Evolutionary conservation across 2,113 vertebrate species (phyloP).

Genomic region (Podocnemis expansa): DNA sequence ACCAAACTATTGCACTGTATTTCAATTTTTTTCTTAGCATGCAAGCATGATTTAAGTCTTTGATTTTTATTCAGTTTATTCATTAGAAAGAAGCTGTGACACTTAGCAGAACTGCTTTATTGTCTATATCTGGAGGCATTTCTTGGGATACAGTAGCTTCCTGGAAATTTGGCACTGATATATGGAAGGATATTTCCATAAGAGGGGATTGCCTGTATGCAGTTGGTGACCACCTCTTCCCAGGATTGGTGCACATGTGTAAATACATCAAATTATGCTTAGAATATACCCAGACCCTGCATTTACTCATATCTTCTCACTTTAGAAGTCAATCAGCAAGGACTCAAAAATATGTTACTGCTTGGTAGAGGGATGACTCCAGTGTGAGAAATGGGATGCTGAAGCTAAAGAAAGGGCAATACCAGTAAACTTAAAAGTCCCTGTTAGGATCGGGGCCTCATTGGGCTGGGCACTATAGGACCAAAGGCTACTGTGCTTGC

Average conservation of each 20-base stretch:
- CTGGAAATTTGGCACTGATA: background rate
- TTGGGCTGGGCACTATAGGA: background rate
- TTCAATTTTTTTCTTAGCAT: too few relatives aligned
- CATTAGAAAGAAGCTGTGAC: background rate
- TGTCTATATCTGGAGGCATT: background rate
- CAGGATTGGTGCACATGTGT: background rate
- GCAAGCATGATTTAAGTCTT: too few relatives aligned
- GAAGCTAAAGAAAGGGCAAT: background rate
- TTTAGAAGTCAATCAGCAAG: background rate
- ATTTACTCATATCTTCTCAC: background rate
- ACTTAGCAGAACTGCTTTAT: background rate
- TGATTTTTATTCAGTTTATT: too few relatives aligned
- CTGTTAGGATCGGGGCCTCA: background rate
- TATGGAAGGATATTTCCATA: background rate
- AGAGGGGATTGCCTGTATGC: background rate
- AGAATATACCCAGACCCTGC: background rate
- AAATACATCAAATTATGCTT: background rate
- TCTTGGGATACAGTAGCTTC: background rate
- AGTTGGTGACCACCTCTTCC: background rate
- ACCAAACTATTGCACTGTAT: fast-evolving
- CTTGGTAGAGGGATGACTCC: background rate
- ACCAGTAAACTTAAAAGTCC: background rate
- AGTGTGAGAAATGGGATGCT: background rate
- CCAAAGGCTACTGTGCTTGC: background rate
- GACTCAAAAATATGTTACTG: background rate